Conservation (phyloP, 2,888 invertebrate genomes). For the Ochropleura plecta region DNA sequence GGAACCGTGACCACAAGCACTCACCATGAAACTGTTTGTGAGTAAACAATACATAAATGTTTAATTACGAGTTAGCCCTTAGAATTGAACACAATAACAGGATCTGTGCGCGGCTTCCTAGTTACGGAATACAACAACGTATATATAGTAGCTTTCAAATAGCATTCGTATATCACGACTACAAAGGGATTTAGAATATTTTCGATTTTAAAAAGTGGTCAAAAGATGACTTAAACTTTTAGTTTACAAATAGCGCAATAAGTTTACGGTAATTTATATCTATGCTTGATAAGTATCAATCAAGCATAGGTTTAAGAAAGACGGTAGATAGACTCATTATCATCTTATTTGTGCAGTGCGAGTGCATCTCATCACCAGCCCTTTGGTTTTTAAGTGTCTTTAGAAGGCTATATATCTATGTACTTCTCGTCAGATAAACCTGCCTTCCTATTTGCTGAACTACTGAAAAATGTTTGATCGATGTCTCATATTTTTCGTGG, state of each 20-base stretch:
- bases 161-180: too few species aligned
- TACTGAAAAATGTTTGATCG: background rate
- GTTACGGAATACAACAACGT: background rate
- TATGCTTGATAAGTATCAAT: too few species aligned
- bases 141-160: too few species aligned
- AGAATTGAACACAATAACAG: background rate
- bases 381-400: too few species aligned
- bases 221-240: too few species aligned
- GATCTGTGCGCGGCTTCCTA: background rate
- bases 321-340: background rate
- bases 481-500: too few species aligned
- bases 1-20: conserved; percentile 48
- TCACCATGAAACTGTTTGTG: conserved; percentile 78
- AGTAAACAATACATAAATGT: conserved; percentile 64
- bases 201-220: too few species aligned
- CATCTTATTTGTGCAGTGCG: background rate
- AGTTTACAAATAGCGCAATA: too few species aligned
- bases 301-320: too few species aligned
- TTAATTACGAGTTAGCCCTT: too few species aligned
- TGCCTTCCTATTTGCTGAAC: background rate
- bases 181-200: background rate
- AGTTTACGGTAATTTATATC: too few species aligned
- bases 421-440: background rate
- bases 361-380: background rate
- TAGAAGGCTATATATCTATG: background rate